phyloP scores from a whole-genome alignment of 2,888 invertebrate species.

The Cactoblastis cactorum region DNA sequence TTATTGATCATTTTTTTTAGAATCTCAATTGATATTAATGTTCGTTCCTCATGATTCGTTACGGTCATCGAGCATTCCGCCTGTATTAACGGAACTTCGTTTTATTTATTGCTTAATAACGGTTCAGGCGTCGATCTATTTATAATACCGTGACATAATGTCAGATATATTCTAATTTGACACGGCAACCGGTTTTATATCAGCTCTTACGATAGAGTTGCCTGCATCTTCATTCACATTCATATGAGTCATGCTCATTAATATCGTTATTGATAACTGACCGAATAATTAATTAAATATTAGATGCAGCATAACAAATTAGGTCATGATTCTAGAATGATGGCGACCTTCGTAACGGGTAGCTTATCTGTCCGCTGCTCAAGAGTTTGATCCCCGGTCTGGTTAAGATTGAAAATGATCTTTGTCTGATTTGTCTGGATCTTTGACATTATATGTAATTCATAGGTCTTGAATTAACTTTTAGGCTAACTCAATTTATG shows the following conservation, averaged over 20 bases:
- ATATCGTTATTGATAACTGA: not conserved
- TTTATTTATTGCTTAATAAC: slow-evolving; percentile 4
- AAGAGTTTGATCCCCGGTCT: too few species aligned
- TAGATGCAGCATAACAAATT: not conserved
- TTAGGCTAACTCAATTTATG: too few species aligned
- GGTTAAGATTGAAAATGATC: too few species aligned
- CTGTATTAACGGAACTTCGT: slow-evolving; percentile 4
- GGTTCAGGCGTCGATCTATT: not conserved
- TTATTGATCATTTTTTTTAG: not conserved
- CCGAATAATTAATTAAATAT: not conserved
- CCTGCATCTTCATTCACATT: slow-evolving; percentile 3
- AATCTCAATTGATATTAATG: not conserved
- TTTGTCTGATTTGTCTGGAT: too few species aligned
- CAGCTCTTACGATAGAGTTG: slow-evolving; percentile 8
- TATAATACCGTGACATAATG: slow-evolving; percentile 7
- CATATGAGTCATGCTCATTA: not conserved
- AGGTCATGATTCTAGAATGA: not conserved
- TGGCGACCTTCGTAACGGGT: too few species aligned
- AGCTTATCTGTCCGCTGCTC: too few species aligned
- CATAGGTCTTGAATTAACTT: too few species aligned
- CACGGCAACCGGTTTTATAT: not conserved
- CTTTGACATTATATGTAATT: too few species aligned
- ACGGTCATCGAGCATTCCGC: not conserved
- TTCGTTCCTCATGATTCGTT: not conserved
- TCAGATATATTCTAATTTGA: slow-evolving; percentile 6